A percentile compares a stretch with the other conserved stretches of the same genome.
These are phyloP conservation scores for Athalia rosae DNA, from an alignment of 2,888 invertebrate genomes.

Conservation along the genomic window DNA sequence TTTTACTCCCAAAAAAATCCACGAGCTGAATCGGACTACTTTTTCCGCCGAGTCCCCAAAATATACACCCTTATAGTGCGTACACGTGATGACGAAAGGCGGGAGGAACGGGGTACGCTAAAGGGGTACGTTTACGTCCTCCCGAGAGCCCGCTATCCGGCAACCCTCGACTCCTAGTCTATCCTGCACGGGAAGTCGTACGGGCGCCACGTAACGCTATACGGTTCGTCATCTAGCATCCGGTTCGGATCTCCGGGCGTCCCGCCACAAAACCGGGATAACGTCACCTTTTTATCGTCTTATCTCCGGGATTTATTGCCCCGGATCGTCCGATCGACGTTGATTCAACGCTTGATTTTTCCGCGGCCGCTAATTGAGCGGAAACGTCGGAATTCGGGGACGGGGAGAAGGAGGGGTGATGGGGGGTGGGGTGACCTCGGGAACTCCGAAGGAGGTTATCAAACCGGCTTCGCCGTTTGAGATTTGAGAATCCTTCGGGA, in stretches of 20 bases:
- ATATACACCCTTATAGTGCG: constrained; percentile 47
- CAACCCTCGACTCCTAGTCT: constrained; percentile 47
- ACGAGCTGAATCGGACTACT: too few relatives aligned
- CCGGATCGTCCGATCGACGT: too few relatives aligned
- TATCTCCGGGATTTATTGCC: constrained; percentile 21
- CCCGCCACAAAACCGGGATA: constrained; percentile 29
- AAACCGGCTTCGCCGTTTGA: not conserved
- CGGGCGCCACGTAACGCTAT: constrained; percentile 18
- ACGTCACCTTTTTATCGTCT: constrained; percentile 23
- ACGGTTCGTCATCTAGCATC: constrained; percentile 36
- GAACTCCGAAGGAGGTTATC: not conserved
- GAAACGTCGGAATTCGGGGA: not conserved
- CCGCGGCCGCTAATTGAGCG: not conserved
- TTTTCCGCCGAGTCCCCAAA: too few relatives aligned
- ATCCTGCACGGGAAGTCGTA: constrained; percentile 29
- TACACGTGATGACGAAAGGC: constrained; percentile 39
- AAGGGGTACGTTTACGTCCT: constrained; percentile 61
- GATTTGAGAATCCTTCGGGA: constrained; percentile 7
- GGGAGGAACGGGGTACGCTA: constrained; percentile 55
- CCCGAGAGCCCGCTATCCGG: constrained; percentile 57
- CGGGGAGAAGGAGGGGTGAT: not conserved
- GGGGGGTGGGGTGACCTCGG: not conserved
- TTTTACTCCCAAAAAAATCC: too few relatives aligned
- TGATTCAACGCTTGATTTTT: too few relatives aligned
- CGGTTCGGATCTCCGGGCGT: not conserved